These are phyloP conservation scores for Hypomesus transpacificus DNA, from an alignment of 2,113 vertebrate genomes.

Conservation along the genomic window DNA sequence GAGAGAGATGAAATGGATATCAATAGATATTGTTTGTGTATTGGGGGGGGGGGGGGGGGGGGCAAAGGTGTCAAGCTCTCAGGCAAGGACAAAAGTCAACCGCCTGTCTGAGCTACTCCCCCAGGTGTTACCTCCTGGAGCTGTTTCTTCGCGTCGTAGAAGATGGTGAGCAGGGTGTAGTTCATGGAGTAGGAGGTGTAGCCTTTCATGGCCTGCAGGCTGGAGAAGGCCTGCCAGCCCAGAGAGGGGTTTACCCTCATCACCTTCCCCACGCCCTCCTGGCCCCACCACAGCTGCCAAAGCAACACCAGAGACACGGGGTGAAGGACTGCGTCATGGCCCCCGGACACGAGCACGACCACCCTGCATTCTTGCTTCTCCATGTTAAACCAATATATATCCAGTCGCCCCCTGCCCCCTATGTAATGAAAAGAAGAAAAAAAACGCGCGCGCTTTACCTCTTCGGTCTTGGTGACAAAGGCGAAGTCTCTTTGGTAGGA, in stretches of 20 bases:
- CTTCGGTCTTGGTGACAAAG: conserved; percentile 55
- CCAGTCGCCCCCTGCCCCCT: no score
- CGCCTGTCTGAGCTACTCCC: not conserved
- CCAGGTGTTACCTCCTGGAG: conserved; percentile 14
- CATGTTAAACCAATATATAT: no score
- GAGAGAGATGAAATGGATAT: not conserved
- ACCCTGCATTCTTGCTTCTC: no score
- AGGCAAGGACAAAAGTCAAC: no score
- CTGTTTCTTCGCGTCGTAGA: conserved; percentile 13
- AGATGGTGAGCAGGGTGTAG: conserved; percentile 22
- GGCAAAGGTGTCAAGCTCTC: no score
- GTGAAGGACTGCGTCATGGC: not conserved
- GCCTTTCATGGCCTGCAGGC: conserved; percentile 14
- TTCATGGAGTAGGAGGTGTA: not conserved
- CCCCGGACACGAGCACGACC: not conserved
- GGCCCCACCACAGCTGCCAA: conserved; percentile 21
- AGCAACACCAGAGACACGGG: not conserved
- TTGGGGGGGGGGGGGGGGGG: no score
- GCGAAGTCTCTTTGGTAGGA: conserved; percentile 34
- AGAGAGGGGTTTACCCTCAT: conserved; percentile 1
- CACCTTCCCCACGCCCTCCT: conserved; percentile 12
- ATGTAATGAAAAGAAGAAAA: no score
- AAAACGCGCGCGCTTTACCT: no score
- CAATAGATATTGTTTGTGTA: no score
- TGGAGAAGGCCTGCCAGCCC: conserved; percentile 17